A percentile compares a stretch with the other conserved stretches of the same genome.
Evolutionary conservation across 92 coral and sea anemone species (phyloP).

Genomic region (Palythoa heliodiscus): DNA sequence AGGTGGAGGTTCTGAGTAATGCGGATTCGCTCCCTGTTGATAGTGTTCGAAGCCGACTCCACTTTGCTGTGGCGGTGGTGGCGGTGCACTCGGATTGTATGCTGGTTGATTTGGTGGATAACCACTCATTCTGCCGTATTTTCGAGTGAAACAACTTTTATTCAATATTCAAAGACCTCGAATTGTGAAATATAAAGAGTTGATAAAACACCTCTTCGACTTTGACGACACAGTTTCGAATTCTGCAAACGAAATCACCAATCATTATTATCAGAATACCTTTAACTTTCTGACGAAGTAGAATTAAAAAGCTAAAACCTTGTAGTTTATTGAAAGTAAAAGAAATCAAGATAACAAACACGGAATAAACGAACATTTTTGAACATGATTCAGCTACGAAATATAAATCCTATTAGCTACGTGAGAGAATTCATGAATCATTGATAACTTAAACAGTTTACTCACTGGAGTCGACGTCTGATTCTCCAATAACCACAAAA

Average conservation of each 20-base stretch:
- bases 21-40: slow-evolving; percentile 93
- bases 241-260: neutral
- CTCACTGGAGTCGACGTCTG: neutral
- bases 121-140: slow-evolving; percentile 18
- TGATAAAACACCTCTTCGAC: neutral
- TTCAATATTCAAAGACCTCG: neutral
- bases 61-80: slow-evolving; percentile 48
- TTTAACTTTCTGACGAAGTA: neutral
- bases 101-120: slow-evolving; percentile 82
- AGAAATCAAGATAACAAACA: neutral
- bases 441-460: slow-evolving; percentile 7
- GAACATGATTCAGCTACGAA: neutral
- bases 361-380: neutral
- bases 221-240: neutral
- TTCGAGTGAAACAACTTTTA: neutral
- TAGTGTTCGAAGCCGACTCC: slow-evolving; percentile 84
- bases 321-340: neutral
- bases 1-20: slow-evolving; percentile 63
- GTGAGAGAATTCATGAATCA: neutral
- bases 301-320: neutral
- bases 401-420: neutral
- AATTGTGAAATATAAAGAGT: neutral
- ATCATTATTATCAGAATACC: neutral
- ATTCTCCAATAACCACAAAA: neutral
- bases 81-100: slow-evolving; percentile 68